Percentiles rank a stretch among this genome's conserved stretches.
Conservation (phyloP, 2,113 vertebrate species). For the Peromyscus leucopus region DNA sequence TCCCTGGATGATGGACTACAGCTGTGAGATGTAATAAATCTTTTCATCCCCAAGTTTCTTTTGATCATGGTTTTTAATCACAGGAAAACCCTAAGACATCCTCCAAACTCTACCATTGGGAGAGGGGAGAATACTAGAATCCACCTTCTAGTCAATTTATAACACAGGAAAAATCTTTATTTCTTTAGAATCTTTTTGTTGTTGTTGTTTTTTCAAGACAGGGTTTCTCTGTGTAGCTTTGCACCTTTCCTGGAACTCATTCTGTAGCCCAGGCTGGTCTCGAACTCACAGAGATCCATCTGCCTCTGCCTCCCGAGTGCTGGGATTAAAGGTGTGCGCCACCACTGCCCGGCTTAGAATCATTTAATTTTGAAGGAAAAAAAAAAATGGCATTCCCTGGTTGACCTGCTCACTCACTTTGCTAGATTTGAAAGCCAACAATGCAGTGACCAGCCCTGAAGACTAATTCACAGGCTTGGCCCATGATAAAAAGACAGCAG, state of each 20-base stretch:
- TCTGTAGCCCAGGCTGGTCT: too few relatives aligned
- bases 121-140: conserved; percentile 15
- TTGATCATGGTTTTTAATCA: not conserved
- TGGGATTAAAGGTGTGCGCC: too few relatives aligned
- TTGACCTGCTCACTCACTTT: not conserved
- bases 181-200: not conserved
- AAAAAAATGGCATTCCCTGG: not conserved
- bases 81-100: not conserved
- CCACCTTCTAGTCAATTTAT: not conserved
- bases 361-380: conserved; percentile 22
- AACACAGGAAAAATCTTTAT: not conserved
- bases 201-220: not conserved
- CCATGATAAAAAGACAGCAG: not conserved
- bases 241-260: too few relatives aligned
- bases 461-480: not conserved
- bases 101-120: not conserved
- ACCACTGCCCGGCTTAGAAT: not conserved
- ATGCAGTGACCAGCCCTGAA: not conserved
- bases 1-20: not conserved
- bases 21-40: not conserved
- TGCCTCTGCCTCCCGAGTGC: too few relatives aligned
- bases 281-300: too few relatives aligned
- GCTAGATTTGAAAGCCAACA: not conserved
- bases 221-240: not conserved
- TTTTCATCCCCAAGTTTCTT: not conserved